Evolutionary conservation across 2,797 vertebrate genomes (phyloP), one percentile per base, ranked within the genome.

Genomic region (Sebastes trivittatus): DNA sequence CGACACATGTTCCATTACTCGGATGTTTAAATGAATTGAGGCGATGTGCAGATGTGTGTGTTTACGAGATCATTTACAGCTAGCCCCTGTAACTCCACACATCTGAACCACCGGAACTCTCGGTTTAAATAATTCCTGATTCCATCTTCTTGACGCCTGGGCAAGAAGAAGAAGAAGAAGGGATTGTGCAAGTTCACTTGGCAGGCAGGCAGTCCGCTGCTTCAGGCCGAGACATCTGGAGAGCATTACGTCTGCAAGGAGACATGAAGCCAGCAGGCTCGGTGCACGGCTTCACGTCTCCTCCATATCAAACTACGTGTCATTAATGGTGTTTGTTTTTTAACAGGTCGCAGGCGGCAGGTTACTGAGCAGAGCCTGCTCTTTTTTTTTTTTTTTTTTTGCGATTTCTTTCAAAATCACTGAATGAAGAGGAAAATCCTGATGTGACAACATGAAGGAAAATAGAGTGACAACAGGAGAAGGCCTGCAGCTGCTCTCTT

Each of bases 111-210:
- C 61, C 83, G 82, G 86, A 89, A 78, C 83, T 84, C 71, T 75
- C 42, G 58, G 62, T 77, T 86, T 84, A 62, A 72, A 83, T 84
- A 83, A 81, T 76, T 72, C 27, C 34, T 67, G 85, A 84, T 88
- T 89, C 83, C 87, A 91, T 93, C 88, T 92, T 92, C 85, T 88
- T 90, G 93, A 78, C 88, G 90, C 91, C 92, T 82, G 95, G 93
- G 95, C 94, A 94, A 20, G 16, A 49, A 46, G 42, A 46, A 46
- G 27, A 27, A 27, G 27, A 80, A 88, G 92, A 86, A 81, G 79
- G 78, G 94, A 94, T 95, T 96, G 95, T 94, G 95, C 91, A 96
- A 96, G 95, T 95, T 94, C 87, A 95, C 95, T 95, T 95, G 95
- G 95, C 95, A 95, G 90, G 68, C 89, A 95, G 90, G 68, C 89